Evolutionary conservation across 2,113 vertebrate genomes (phyloP), one percentile per base, ranked within the genome.

Genomic region (Excalfactoria chinensis): DNA sequence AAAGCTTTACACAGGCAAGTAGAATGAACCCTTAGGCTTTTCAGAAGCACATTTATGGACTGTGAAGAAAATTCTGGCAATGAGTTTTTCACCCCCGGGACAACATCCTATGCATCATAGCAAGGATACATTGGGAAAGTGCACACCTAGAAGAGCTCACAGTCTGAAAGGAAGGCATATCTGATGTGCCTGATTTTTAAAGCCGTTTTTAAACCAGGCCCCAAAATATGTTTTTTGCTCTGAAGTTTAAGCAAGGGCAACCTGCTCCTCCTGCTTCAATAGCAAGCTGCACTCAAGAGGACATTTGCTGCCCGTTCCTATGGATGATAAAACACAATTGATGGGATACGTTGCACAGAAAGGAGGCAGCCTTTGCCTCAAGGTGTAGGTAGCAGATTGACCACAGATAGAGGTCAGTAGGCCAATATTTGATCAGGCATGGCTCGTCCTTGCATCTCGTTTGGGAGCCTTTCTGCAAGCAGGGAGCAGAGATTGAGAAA

Each of bases 341-440:
- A 69, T 34, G 48, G 30, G 72, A 11, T 1, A 17, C 10, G 2
- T 23, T 41, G 23, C 13, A 22, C 0, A 7, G 66, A 34, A 51
- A 41, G 41, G 58, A 77, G 25, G 7, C 60, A 20, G 35, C 40
- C 49, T 79, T 79, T 83, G 71, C 44, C 49, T 66, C 37, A 44
- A 66, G 84, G 40, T 90, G 66, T 66, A 2, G 25, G 56, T 8
- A 62, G 76, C 35, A 68, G 63, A 41, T 6, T 30, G 44, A 21
- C 44, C 70, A 55, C 41, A 73, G 60, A 46, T 46, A 56, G 48
- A 90, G 72, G 75, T 48, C 37, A 75, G 34, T 4, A n/a, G 69
- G 66, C 16, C 75, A 34, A 13, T 6, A 23, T 30, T 20, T 43
- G 63, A 7, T 0, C 0, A 17, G 60, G 20, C 4, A 23, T 5